Conservation (phyloP, 2,888 invertebrate species). For the Drosophila leonis region DNA sequence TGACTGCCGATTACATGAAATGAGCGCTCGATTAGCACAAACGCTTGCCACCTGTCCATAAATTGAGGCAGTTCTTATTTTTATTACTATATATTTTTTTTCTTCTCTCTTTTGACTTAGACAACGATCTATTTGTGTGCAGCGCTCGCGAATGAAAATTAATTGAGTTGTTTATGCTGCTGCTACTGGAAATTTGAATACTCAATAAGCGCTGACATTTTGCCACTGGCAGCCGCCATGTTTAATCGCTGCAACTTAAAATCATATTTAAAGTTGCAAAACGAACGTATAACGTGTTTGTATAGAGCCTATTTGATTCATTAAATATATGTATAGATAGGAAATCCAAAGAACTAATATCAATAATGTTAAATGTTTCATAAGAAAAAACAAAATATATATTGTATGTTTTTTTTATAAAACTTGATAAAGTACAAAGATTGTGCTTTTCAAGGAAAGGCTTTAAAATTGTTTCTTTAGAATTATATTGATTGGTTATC, state of each 20-base stretch:
- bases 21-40: constrained; percentile 41
- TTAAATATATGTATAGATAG: too few relatives aligned
- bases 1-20: constrained; percentile 40
- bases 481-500: too few relatives aligned
- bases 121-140: constrained; percentile 12
- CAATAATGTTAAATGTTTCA: too few relatives aligned
- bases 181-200: constrained; percentile 21
- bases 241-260: constrained; percentile 54
- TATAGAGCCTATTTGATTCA: too few relatives aligned
- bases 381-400: too few relatives aligned
- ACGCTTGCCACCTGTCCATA: constrained; percentile 29
- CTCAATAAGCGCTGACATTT: constrained; percentile 46
- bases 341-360: too few relatives aligned
- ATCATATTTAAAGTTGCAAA: neutral
- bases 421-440: too few relatives aligned
- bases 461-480: too few relatives aligned
- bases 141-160: constrained; percentile 21
- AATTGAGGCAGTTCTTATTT: constrained; percentile 19
- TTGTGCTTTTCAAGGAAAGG: too few relatives aligned
- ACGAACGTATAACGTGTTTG: neutral
- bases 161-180: constrained; percentile 63
- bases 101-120: neutral
- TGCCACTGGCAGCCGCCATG: constrained; percentile 46
- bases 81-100: neutral
- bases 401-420: too few relatives aligned